Evolutionary conservation across 2,113 vertebrate species (phyloP).

Genomic region (Penelope pileata): DNA sequence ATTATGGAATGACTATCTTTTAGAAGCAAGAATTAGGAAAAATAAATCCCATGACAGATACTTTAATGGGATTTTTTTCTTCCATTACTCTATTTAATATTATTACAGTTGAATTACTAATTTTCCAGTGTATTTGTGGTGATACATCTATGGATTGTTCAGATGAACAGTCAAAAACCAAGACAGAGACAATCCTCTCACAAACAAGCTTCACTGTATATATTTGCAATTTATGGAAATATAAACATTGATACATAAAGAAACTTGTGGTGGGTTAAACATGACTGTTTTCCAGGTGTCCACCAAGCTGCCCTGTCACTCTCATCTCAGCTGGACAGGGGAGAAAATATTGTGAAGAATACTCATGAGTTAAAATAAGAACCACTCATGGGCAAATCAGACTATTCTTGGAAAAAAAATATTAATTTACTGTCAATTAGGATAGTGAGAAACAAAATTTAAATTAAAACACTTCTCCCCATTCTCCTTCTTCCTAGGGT

Average conservation of each 20-base stretch:
- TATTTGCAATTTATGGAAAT: background rate
- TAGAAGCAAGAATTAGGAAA: background rate
- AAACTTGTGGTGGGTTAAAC: background rate
- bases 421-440: background rate
- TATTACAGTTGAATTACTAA: background rate
- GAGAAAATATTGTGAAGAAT: background rate
- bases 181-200: background rate
- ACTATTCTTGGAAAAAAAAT: background rate
- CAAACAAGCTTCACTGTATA: background rate
- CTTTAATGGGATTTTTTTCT: background rate
- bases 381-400: background rate
- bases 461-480: background rate
- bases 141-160: background rate
- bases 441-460: background rate
- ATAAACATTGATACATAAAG: background rate
- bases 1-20: background rate
- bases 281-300: background rate
- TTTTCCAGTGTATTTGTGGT: background rate
- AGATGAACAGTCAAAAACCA: background rate
- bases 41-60: background rate
- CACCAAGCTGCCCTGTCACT: background rate
- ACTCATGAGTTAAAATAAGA: background rate
- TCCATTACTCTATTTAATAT: background rate
- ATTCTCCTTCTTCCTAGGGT: background rate
- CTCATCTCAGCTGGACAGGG: background rate